Base-by-base conservation (phyloP, 2,113 vertebrate genomes). In the Oceanites oceanicus region DNA sequence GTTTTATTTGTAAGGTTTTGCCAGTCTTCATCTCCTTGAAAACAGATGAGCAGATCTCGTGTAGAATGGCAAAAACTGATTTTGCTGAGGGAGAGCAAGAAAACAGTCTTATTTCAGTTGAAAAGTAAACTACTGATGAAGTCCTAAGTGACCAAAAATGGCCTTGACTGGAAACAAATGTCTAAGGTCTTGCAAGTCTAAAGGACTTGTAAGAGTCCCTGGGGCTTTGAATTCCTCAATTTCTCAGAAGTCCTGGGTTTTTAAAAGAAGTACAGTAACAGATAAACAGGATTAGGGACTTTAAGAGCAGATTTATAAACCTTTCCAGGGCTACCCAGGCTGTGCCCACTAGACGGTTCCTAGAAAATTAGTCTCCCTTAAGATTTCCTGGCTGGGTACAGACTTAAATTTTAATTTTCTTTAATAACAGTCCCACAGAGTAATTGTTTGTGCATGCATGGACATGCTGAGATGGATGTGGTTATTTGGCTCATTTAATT, bases 401-500 rank as follows among this genome's bases (percentile, higher is more conserved):
- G 84, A 52, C 45, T 88, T 88, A 90, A 92, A 94, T 96, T 90
- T 91, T 80, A 94, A 95, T 97, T 97, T 96, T 91, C 78, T 82
- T 86, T 92, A 94, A 96, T 97, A 96, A 96, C 62, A 93, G 87
- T 94, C 89, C 84, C 89, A 95, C 87, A 86, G 89, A 86, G 89
- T 96, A 96, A 96, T 97, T 92, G 95, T 94, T 94, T 96, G 82
- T 20, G 81, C 95, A 92, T 91, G 91, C 94, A 95, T 66, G 78
- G 93, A 88, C 93, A 88, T 55, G 96, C 89, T 95, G 91, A 95
- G 96, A 96, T 96, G 86, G 91, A 97, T 96, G 89, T 95, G 94
- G 96, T 95, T 97, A 90, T 96, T 95, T 96, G 94, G 86, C 94
- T 96, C 92, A 86, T 95, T 96, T 94, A 76, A 94, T 95, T 94